Conservation (phyloP, 2,888 invertebrate species). For the Lomographa bimaculata region DNA sequence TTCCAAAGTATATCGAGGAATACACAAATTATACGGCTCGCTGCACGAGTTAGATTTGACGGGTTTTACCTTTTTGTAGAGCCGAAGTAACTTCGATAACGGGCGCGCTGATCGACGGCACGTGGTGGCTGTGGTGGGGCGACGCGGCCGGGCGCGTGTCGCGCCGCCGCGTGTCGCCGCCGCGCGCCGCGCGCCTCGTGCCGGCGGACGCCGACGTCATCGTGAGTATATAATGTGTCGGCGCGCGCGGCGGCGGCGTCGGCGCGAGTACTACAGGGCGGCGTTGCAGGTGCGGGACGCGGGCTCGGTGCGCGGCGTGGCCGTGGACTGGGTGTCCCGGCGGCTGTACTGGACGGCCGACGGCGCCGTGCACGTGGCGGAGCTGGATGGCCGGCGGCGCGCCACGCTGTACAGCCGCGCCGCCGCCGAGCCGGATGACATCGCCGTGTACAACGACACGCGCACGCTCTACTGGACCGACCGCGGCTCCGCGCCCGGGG, state of each 20-base stretch:
- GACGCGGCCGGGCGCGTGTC: constrained; percentile 49
- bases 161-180: constrained; percentile 34
- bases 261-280: too few species aligned
- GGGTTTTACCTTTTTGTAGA: too few species aligned
- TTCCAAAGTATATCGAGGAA: too few species aligned
- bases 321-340: constrained; percentile 87
- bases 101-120: constrained; percentile 46
- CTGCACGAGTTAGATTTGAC: too few species aligned
- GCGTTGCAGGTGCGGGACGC: constrained; percentile 78
- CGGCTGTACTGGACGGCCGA: constrained; percentile 88
- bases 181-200: constrained; percentile 17
- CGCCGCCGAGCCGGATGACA: constrained; percentile 87
- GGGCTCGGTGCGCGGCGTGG: constrained; percentile 88
- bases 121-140: constrained; percentile 68
- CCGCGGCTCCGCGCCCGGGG: constrained; percentile 85
- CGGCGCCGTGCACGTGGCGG: constrained; percentile 54
- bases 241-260: too few species aligned
- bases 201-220: constrained; percentile 22
- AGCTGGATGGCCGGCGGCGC: constrained; percentile 82
- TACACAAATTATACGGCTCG: too few species aligned
- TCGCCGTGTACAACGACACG: constrained; percentile 87
- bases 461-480: constrained; percentile 87
- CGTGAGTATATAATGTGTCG: constrained; percentile 20
- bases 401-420: constrained; percentile 76
- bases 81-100: constrained; percentile 49